phyloP scores from a whole-genome alignment of 2,113 vertebrate genomes.

The Pheucticus melanocephalus region DNA sequence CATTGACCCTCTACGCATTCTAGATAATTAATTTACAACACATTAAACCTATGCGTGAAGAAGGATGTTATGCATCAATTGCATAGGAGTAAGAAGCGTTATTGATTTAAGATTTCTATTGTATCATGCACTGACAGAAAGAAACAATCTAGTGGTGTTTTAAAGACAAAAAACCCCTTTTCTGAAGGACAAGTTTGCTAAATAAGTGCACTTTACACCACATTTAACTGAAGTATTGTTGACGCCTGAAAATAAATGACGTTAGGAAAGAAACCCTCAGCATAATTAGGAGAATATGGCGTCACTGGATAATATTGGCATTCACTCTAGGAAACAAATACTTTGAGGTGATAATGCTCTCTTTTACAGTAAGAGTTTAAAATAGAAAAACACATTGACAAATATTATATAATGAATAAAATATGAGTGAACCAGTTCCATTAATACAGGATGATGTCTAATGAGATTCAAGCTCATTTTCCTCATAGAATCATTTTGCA shows the following conservation, averaged over 20 bases:
- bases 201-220: slow-evolving; percentile 37
- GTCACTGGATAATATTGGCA: slow-evolving; percentile 62
- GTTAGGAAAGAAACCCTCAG: background rate
- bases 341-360: slow-evolving; percentile 68
- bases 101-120: slow-evolving; percentile 73
- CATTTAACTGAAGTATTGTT: slow-evolving; percentile 35
- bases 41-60: slow-evolving; percentile 83
- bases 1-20: slow-evolving; percentile 81
- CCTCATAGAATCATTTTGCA: background rate
- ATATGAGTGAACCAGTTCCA: slow-evolving; percentile 64
- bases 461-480: slow-evolving; percentile 15
- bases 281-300: slow-evolving; percentile 44
- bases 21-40: slow-evolving; percentile 87
- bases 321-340: slow-evolving; percentile 58
- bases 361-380: slow-evolving; percentile 76
- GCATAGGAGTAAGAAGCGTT: slow-evolving; percentile 71
- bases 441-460: slow-evolving; percentile 33
- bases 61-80: slow-evolving; percentile 74
- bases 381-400: slow-evolving; percentile 65
- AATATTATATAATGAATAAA: slow-evolving; percentile 76
- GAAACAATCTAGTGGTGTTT: background rate
- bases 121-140: slow-evolving; percentile 47
- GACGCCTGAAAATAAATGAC: slow-evolving; percentile 1
- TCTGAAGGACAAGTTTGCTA: slow-evolving; percentile 63
- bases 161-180: slow-evolving; percentile 2